Percentiles rank a stretch among this genome's conserved stretches.
phyloP scores from a whole-genome alignment of 2,113 vertebrate species.

The Pseudopodoces humilis region DNA sequence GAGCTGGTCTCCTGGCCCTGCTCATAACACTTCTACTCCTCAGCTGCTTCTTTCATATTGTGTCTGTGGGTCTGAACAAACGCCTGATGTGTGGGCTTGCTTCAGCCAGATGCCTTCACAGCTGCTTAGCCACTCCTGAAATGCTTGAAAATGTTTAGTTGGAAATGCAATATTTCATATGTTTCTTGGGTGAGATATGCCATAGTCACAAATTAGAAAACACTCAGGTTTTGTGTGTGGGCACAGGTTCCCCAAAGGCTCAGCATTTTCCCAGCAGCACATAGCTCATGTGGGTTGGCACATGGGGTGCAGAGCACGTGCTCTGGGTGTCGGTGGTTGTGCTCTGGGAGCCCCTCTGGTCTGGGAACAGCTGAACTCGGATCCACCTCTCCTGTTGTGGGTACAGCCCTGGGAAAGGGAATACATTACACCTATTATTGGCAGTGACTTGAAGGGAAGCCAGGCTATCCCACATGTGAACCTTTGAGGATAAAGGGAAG shows the following conservation, averaged over 20 bases:
- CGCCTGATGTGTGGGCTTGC: not conserved
- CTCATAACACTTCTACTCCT: not conserved
- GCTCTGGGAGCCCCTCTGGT: not conserved
- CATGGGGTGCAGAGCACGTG: not conserved
- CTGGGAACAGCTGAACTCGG: not conserved
- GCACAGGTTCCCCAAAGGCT: not conserved
- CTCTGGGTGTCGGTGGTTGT: not conserved
- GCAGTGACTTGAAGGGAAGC: not conserved
- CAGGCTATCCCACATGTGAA: not conserved
- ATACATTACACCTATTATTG: not conserved
- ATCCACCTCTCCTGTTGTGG: not conserved
- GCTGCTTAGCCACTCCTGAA: not conserved
- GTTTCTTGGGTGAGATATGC: not conserved
- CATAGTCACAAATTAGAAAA: not conserved
- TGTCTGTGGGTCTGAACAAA: not conserved
- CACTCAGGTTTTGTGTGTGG: not conserved
- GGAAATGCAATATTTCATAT: not conserved
- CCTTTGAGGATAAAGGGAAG: not conserved
- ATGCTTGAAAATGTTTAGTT: not conserved
- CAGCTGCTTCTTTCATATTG: not conserved
- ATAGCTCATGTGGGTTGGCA: rapidly evolving
- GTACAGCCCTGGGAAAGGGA: not conserved
- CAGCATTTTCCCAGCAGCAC: not conserved
- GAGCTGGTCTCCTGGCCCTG: no score
- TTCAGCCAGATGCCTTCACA: not conserved